phyloP scores from a whole-genome alignment of 2,888 invertebrate species.

The Lepidocyrtoides sp. region DNA sequence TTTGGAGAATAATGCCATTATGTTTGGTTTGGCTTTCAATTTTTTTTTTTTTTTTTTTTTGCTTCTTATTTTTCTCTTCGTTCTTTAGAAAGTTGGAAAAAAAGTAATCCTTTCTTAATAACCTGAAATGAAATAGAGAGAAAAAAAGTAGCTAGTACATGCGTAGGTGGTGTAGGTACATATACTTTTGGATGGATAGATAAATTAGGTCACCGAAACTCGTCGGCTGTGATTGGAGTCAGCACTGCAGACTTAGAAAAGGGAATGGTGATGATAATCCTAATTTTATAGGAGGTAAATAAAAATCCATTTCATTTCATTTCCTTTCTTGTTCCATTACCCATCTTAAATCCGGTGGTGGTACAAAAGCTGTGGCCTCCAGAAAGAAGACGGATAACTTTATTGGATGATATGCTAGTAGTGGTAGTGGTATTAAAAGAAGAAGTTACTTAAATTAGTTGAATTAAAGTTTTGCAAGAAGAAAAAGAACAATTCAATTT shows the following conservation, averaged over 20 bases:
- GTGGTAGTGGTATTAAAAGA: too few relatives aligned
- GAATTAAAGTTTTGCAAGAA: too few relatives aligned
- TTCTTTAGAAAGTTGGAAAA: background rate
- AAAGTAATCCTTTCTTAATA: constrained; percentile 55
- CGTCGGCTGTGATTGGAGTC: background rate
- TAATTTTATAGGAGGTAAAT: too few relatives aligned
- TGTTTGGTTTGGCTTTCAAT: background rate
- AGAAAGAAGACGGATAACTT: too few relatives aligned
- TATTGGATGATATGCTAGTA: too few relatives aligned
- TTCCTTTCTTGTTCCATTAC: too few relatives aligned
- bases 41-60: background rate
- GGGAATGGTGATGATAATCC: background rate
- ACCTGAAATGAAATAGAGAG: constrained; percentile 14
- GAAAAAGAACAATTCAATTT: too few relatives aligned
- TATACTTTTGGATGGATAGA: background rate
- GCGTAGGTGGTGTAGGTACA: background rate
- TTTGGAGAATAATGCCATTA: background rate
- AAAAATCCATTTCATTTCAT: too few relatives aligned
- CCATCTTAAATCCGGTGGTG: too few relatives aligned
- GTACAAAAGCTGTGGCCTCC: too few relatives aligned
- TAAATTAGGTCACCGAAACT: constrained; percentile 25
- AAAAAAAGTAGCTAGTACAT: background rate
- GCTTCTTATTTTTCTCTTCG: background rate
- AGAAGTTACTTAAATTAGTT: too few relatives aligned
- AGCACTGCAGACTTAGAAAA: too few relatives aligned